Evolutionary conservation across 2,888 invertebrate genomes (phyloP).

Genomic region (Galeopsomyia nigrocyanea): DNA sequence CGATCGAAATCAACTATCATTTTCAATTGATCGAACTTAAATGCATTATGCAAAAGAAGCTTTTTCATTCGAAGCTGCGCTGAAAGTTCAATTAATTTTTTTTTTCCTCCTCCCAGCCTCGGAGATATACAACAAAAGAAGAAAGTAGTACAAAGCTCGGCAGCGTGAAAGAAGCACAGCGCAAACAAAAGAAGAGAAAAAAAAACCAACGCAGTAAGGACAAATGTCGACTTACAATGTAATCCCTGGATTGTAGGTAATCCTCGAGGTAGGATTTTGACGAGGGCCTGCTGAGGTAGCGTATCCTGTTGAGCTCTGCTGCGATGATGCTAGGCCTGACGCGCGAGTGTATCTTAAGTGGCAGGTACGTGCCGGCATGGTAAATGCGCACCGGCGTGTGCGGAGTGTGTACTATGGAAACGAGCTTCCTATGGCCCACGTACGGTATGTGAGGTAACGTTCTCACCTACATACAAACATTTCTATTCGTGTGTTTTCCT

Average conservation of each 20-base stretch:
- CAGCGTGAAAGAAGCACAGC: too few relatives aligned
- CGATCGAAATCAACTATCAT: too few relatives aligned
- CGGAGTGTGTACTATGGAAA: slow-evolving; percentile 64
- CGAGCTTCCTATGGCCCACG: slow-evolving; percentile 68
- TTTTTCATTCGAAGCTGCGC: too few relatives aligned
- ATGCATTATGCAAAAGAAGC: too few relatives aligned
- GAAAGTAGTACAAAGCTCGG: too few relatives aligned
- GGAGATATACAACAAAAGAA: too few relatives aligned
- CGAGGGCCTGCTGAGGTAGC: slow-evolving; percentile 62
- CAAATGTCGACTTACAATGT: slow-evolving; percentile 65
- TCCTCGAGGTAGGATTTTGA: slow-evolving; percentile 74
- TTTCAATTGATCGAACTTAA: too few relatives aligned
- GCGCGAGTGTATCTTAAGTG: slow-evolving; percentile 64
- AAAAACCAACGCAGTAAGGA: too few relatives aligned
- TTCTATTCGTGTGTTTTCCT: slow-evolving; percentile 29
- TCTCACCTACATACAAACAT: slow-evolving; percentile 58
- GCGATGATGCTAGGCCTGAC: slow-evolving; percentile 65
- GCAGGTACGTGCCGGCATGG: slow-evolving; percentile 61
- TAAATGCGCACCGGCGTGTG: slow-evolving; percentile 65
- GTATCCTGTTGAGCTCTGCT: slow-evolving; percentile 67
- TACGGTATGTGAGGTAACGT: slow-evolving; percentile 66
- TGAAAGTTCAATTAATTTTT: too few relatives aligned
- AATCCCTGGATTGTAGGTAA: slow-evolving; percentile 86
- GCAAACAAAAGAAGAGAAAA: too few relatives aligned
- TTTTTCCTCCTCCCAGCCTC: too few relatives aligned